Evolutionary conservation across 2,113 vertebrate genomes (phyloP).

Genomic region (Nanorana parkeri): DNA sequence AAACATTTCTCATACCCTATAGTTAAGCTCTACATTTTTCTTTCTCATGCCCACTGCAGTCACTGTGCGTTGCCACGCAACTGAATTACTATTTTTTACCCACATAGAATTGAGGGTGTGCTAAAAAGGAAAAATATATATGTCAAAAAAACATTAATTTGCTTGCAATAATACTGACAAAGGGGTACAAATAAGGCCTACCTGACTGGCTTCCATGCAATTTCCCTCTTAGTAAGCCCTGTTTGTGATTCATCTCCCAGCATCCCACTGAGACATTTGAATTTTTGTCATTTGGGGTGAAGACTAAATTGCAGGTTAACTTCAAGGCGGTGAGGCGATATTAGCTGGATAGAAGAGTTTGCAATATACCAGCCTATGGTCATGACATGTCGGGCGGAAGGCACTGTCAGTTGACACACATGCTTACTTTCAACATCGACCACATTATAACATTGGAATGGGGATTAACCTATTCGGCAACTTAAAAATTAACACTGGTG

Average conservation of each 20-base stretch:
- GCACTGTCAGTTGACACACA: not conserved
- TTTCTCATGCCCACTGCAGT: constrained; percentile 38
- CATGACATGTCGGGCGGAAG: constrained; percentile 23
- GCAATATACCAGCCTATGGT: constrained; percentile 71
- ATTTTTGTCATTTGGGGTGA: constrained; percentile 87
- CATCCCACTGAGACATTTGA: constrained; percentile 82
- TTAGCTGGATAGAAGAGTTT: constrained; percentile 68
- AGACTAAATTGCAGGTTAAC: constrained; percentile 88
- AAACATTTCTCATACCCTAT: constrained; percentile 2
- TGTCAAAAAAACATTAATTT: constrained; percentile 60
- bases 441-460: not conserved
- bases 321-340: constrained; percentile 79
- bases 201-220: constrained; percentile 66
- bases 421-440: not conserved
- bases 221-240: constrained; percentile 68
- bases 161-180: constrained; percentile 60
- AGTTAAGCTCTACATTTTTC: constrained; percentile 43
- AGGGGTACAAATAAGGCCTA: constrained; percentile 58
- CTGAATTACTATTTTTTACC: constrained; percentile 59
- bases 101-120: constrained; percentile 57
- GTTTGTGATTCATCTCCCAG: constrained; percentile 80
- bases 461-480: too few relatives aligned
- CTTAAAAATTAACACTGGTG: too few relatives aligned
- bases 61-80: constrained; percentile 58
- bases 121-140: constrained; percentile 56